Conservation (phyloP, 2,888 invertebrate species). For the Pomacea canaliculata region DNA sequence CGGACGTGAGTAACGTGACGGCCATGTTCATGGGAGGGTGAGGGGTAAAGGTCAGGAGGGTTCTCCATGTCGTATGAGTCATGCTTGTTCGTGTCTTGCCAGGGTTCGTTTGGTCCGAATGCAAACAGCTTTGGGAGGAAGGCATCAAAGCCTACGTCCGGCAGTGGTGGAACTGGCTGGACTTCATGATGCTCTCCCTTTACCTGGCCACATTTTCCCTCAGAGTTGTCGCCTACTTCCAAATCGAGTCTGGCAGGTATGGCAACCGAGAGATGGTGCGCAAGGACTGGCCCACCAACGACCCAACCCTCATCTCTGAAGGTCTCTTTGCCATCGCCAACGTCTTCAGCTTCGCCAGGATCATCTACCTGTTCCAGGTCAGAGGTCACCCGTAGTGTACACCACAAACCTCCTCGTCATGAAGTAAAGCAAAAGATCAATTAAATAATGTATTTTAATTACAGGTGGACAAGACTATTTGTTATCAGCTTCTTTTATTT, state of each 20-base stretch:
- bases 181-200: constrained; percentile 74
- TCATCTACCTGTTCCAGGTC: constrained; percentile 73
- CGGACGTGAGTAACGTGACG: too few relatives aligned
- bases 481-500: neutral
- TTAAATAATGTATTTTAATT: neutral
- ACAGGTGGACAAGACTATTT: neutral
- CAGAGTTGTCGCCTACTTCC: constrained; percentile 69
- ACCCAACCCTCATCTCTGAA: constrained; percentile 74
- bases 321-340: constrained; percentile 74
- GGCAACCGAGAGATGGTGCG: constrained; percentile 67
- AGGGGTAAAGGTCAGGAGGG: too few relatives aligned
- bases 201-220: constrained; percentile 73
- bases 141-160: constrained; percentile 72
- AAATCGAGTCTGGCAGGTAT: constrained; percentile 63
- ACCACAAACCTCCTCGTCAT: too few relatives aligned
- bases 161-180: constrained; percentile 76
- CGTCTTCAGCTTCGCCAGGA: constrained; percentile 74
- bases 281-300: constrained; percentile 72
- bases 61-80: neutral
- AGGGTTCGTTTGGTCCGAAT: constrained; percentile 74
- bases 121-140: constrained; percentile 75
- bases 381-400: constrained; percentile 38
- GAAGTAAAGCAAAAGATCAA: neutral
- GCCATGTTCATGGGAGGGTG: too few relatives aligned
- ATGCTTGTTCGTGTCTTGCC: neutral